Percentiles rank a stretch among this genome's conserved stretches.
Evolutionary conservation across 2,888 invertebrate genomes (phyloP).

Genomic region (Amiota communis): DNA sequence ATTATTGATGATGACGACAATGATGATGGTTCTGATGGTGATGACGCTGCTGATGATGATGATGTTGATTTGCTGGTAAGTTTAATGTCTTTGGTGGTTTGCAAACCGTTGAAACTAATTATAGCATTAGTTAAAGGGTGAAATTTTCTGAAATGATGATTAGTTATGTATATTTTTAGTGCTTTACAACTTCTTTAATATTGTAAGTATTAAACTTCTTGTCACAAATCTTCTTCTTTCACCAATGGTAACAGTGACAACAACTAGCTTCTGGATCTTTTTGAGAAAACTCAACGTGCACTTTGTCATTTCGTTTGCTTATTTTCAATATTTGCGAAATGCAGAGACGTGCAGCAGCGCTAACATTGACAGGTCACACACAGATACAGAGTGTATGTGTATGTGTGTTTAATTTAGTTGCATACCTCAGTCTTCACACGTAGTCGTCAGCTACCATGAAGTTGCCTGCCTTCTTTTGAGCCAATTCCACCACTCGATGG

Average conservation of each 20-base stretch:
- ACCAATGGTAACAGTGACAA: not conserved
- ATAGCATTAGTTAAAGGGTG: constrained; percentile 12
- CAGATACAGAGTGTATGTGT: not conserved
- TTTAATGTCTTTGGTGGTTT: not conserved
- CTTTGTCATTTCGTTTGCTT: constrained; percentile 30
- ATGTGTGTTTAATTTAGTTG: constrained; percentile 25
- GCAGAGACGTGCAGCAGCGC: constrained; percentile 26
- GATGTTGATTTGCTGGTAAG: constrained; percentile 11
- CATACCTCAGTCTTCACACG: constrained; percentile 29
- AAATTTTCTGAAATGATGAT: not conserved
- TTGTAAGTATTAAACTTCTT: too few species aligned
- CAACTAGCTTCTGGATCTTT: not conserved
- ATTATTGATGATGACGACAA: constrained; percentile 10
- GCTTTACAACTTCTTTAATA: not conserved
- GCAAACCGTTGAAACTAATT: constrained; percentile 2
- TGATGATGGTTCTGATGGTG: not conserved
- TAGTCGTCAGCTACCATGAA: constrained; percentile 3
- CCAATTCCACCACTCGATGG: constrained; percentile 12
- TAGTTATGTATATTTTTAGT: not conserved
- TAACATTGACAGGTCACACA: constrained; percentile 3
- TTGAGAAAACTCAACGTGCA: constrained; percentile 11
- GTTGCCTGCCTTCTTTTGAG: constrained; percentile 1
- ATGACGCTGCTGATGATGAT: constrained; percentile 14
- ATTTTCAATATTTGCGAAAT: constrained; percentile 31
- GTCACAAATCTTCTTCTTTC: too few species aligned